Base-by-base conservation (phyloP, 2,113 vertebrate genomes). In the Rana temporaria region DNA sequence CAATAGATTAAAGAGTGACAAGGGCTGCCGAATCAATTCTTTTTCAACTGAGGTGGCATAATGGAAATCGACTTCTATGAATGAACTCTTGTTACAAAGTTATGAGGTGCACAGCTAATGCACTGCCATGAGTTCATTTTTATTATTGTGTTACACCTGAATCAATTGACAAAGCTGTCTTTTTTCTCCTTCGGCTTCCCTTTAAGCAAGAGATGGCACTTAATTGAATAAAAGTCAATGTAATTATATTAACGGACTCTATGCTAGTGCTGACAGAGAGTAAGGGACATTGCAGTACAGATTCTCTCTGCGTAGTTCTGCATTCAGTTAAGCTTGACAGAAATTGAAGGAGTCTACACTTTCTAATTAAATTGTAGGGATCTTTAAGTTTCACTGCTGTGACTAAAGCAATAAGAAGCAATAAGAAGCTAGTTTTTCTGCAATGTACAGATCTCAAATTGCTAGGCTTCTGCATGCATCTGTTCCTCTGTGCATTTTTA, bases 161-260 rank as follows among this genome's bases (percentile, higher is more conserved):
- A 97, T 98, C 97, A 98, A 97, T 97, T 98, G 96, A 97, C 97
- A 98, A 97, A 98, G 95, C 94, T 94, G 92, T 88, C 94, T 96
- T 96, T 95, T 95, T 84, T 73, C 70, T 96, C 95, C 94, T 84
- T 59, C 72, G 60, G 38, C 81, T 76, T 76, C 56, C 72, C 75
- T 84, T 84, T 79, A 84, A 91, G 90, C 81, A 92, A 95, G 92
- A 91, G 94, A 95, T 96, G 95, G 94, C 94, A 96, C 96, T 97
- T 98, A 98, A 99, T 98, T 97, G 96, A 99, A 96, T 98, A 96
- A 97, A 95, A 97, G 95, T 96, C 96, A 96, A 91, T 93, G 91
- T 94, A 95, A 98, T 98, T 96, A 95, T 94, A 97, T 99, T 98
- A 96, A 93, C 90, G 91, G 89, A 92, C 94, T 92, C 93, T 93